phyloP scores from a whole-genome alignment of 30 jellyfish, hydroid and myxozoan species.

The Aurelia aurita complex sp. Pacific region DNA sequence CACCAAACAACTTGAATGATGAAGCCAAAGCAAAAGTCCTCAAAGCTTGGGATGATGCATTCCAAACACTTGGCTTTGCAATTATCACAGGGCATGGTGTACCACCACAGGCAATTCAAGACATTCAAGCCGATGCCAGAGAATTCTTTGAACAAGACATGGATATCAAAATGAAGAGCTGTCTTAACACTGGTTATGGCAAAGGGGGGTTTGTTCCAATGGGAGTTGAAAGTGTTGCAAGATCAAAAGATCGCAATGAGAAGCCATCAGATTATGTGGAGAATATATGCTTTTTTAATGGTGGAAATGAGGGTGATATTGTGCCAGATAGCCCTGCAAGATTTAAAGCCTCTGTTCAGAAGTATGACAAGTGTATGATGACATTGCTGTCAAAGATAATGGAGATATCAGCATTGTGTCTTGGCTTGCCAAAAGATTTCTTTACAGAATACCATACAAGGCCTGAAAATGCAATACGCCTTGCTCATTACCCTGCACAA shows the following conservation, averaged over 20 bases:
- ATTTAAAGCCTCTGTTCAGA: conserved; percentile 16
- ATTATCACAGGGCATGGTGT: conserved; percentile 52
- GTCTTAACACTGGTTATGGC: conserved; percentile 47
- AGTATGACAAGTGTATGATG: conserved; percentile 16
- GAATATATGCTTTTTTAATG: conserved; percentile 24
- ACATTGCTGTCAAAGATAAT: conserved; percentile 5
- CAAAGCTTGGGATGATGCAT: conserved; percentile 33
- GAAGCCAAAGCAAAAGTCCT: conserved; percentile 13
- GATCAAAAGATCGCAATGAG: conserved; percentile 13
- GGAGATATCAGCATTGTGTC: conserved; percentile 60
- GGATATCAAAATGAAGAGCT: conserved; percentile 35
- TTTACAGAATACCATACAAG: conserved; percentile 8
- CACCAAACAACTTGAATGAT: background rate
- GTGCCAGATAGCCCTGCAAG: conserved; percentile 33
- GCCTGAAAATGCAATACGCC: conserved; percentile 35
- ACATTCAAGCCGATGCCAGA: conserved; percentile 24
- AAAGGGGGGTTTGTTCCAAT: conserved; percentile 56
- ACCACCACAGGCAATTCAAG: background rate
- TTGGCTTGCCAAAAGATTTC: conserved; percentile 44
- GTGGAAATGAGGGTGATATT: conserved; percentile 17
- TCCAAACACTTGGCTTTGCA: conserved; percentile 42
- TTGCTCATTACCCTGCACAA: conserved; percentile 54
- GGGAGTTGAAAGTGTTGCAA: conserved; percentile 63
- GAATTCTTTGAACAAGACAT: conserved; percentile 19
- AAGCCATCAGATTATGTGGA: conserved; percentile 57